Conservation (phyloP, 1,140 invertebrate genomes). For the Nephila pilipes region DNA sequence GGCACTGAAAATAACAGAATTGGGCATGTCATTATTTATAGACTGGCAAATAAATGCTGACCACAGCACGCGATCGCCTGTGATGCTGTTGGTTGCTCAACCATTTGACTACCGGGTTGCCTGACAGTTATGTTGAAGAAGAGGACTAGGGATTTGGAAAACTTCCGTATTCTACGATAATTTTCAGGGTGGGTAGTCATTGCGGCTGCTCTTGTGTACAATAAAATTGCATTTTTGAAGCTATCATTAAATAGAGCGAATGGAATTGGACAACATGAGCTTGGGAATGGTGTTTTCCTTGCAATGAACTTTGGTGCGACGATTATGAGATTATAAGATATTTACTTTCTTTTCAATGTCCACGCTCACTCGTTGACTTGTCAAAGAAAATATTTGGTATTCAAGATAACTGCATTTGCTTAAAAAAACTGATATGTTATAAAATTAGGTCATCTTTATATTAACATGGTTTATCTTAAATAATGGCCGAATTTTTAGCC, state of each 20-base stretch:
- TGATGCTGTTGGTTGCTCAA: slow-evolving; percentile 47
- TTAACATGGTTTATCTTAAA: too few species aligned
- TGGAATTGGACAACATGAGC: background rate
- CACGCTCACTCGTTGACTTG: too few species aligned
- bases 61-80: slow-evolving; percentile 30
- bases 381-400: too few species aligned
- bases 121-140: background rate
- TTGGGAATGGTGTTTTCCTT: background rate
- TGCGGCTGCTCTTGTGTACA: background rate
- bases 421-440: too few species aligned
- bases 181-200: slow-evolving; percentile 14
- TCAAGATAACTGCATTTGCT: too few species aligned
- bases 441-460: too few species aligned
- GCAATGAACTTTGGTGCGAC: too few species aligned
- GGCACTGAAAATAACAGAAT: slow-evolving; percentile 48
- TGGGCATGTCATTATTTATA: slow-evolving; percentile 9
- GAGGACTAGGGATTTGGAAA: background rate
- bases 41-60: slow-evolving; percentile 32
- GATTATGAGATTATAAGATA: too few species aligned
- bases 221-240: background rate
- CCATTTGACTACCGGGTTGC: slow-evolving; percentile 35
- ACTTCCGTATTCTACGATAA: background rate
- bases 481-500: too few species aligned
- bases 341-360: too few species aligned
- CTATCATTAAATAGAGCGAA: slow-evolving; percentile 13